Conservation (phyloP, 2,888 invertebrate species). For the Agonopterix arenella region DNA sequence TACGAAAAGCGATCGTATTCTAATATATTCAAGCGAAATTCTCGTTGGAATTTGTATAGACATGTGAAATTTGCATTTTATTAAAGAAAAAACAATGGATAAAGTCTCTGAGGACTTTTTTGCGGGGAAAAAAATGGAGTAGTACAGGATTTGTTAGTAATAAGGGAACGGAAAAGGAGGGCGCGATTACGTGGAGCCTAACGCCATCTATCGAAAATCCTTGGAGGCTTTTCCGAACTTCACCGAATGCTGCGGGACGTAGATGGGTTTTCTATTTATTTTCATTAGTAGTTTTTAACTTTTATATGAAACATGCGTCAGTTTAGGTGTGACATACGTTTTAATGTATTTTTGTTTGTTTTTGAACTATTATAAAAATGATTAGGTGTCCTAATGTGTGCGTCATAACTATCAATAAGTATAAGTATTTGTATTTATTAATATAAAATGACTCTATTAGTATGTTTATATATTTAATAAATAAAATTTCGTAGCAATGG, state of each 20-base stretch:
- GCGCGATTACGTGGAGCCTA: constrained; percentile 56
- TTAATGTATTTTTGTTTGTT: too few relatives aligned
- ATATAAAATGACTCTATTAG: too few relatives aligned
- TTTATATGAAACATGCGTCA: too few relatives aligned
- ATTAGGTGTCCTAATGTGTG: too few relatives aligned
- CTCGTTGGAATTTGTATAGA: constrained; percentile 18
- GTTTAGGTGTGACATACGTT: too few relatives aligned
- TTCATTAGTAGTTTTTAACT: too few relatives aligned
- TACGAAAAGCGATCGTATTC: constrained; percentile 31
- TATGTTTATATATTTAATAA: too few relatives aligned
- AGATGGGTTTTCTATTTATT: constrained; percentile 14
- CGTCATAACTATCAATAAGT: too few relatives aligned
- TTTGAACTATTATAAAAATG: too few relatives aligned
- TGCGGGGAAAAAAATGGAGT: constrained; percentile 25
- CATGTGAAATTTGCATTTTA: constrained; percentile 15
- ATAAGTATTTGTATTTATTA: too few relatives aligned
- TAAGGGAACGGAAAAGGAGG: constrained; percentile 31
- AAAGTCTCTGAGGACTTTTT: constrained; percentile 2
- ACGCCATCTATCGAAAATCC: constrained; percentile 73
- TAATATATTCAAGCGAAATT: constrained; percentile 39
- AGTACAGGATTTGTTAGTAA: constrained; percentile 21
- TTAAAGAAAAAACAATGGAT: constrained; percentile 6
- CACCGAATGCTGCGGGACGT: constrained; percentile 69
- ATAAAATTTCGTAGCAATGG: too few relatives aligned
- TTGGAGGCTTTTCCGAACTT: constrained; percentile 66